These are phyloP conservation scores for Phymanthus crucifer DNA, from an alignment of 92 coral and sea anemone species.

Conservation along the genomic window DNA sequence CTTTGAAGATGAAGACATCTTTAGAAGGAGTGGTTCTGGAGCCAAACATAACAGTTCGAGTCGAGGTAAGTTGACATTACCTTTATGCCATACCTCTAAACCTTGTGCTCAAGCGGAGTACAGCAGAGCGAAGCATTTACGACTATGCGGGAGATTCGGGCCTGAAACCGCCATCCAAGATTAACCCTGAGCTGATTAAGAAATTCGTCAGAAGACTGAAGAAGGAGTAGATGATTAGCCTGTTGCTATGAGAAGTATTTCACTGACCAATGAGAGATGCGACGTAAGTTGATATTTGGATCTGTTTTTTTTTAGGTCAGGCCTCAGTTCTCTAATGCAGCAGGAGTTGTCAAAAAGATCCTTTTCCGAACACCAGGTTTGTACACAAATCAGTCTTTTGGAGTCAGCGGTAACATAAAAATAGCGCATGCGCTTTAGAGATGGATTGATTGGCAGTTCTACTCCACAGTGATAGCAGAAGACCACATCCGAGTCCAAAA, in stretches of 20 bases:
- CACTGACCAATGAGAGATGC: too few species aligned
- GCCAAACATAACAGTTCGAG: slow-evolving; percentile 28
- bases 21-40: not conserved
- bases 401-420: not conserved
- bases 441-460: not conserved
- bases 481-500: not conserved
- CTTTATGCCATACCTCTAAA: not conserved
- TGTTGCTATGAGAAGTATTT: too few species aligned
- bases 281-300: not conserved
- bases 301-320: not conserved
- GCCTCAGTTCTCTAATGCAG: slow-evolving; percentile 20
- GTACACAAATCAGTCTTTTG: not conserved
- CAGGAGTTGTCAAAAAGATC: not conserved
- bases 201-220: too few species aligned
- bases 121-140: too few species aligned
- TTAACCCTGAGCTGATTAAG: too few species aligned
- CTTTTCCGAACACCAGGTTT: slow-evolving; percentile 26
- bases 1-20: slow-evolving; percentile 4
- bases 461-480: slow-evolving; percentile 4
- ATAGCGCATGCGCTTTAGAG: not conserved
- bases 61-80: slow-evolving; percentile 17
- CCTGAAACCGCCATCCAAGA: too few species aligned
- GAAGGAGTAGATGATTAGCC: too few species aligned
- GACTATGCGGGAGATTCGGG: too few species aligned
- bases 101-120: too few species aligned